These are phyloP conservation scores for Plusia festucae DNA, from an alignment of 2,888 invertebrate species.

Conservation along the genomic window DNA sequence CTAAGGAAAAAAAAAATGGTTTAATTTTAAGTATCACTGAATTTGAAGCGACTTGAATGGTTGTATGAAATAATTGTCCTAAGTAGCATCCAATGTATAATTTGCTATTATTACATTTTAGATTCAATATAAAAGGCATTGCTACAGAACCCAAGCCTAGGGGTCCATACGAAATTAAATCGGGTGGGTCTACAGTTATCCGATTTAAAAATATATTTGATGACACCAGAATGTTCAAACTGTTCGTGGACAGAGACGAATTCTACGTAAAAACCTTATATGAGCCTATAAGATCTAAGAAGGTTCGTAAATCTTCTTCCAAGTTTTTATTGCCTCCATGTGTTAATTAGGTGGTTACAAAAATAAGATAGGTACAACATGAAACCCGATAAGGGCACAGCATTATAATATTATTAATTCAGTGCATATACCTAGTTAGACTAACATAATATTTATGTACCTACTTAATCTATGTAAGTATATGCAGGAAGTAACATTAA, in stretches of 20 bases:
- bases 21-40: not conserved
- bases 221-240: slow-evolving; percentile 73
- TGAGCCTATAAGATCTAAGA: slow-evolving; percentile 68
- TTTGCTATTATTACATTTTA: slow-evolving; percentile 47
- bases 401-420: too few relatives aligned
- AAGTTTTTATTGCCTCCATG: too few relatives aligned
- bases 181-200: slow-evolving; percentile 71
- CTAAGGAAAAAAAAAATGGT: too few relatives aligned
- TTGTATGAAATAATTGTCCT: not conserved
- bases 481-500: too few relatives aligned
- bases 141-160: slow-evolving; percentile 78
- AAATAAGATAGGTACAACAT: too few relatives aligned
- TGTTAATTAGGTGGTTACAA: too few relatives aligned
- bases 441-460: too few relatives aligned
- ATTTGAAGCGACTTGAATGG: too few relatives aligned
- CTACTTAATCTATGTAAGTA: too few relatives aligned
- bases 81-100: too few relatives aligned
- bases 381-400: too few relatives aligned
- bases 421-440: too few relatives aligned
- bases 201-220: slow-evolving; percentile 81
- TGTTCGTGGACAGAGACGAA: slow-evolving; percentile 75
- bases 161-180: slow-evolving; percentile 78
- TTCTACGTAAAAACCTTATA: slow-evolving; percentile 73
- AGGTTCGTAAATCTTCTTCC: slow-evolving; percentile 55
- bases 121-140: slow-evolving; percentile 79